phyloP scores from a whole-genome alignment of 2,113 vertebrate species.

The Apeltes quadracus region DNA sequence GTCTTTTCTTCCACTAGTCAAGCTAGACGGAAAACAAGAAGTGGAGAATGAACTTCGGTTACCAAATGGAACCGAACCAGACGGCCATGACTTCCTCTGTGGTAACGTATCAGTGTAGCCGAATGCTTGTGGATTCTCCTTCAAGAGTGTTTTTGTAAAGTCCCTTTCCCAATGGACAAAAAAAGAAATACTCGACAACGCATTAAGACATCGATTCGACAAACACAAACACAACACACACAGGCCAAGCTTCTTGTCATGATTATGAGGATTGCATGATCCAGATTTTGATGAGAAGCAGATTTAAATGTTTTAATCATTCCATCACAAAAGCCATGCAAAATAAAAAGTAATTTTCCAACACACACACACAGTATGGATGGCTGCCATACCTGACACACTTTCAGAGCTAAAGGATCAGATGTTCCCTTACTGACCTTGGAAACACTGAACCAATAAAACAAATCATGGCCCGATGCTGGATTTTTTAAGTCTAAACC shows the following conservation, averaged over 20 bases:
- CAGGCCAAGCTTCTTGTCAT: neutral
- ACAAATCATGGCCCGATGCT: neutral
- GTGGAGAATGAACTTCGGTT: neutral
- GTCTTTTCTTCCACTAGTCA: neutral
- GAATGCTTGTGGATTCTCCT: neutral
- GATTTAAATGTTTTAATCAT: neutral
- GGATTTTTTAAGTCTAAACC: neutral
- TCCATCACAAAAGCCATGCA: neutral
- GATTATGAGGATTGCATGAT: neutral
- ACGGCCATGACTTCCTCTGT: neutral
- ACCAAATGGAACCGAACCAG: conserved; percentile 2
- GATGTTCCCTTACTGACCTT: neutral
- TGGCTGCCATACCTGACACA: neutral
- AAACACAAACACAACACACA: neutral
- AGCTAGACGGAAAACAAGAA: neutral
- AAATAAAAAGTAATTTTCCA: too few relatives aligned
- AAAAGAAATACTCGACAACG: neutral
- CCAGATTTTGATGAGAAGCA: neutral
- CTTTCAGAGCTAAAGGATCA: neutral
- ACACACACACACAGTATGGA: neutral
- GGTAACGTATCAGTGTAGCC: neutral
- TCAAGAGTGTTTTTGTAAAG: neutral
- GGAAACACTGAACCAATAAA: neutral
- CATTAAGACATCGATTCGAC: neutral
- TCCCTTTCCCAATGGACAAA: neutral